These are phyloP conservation scores for Melinopterus prodromus DNA, from an alignment of 2,888 invertebrate species.

Conservation along the genomic window DNA sequence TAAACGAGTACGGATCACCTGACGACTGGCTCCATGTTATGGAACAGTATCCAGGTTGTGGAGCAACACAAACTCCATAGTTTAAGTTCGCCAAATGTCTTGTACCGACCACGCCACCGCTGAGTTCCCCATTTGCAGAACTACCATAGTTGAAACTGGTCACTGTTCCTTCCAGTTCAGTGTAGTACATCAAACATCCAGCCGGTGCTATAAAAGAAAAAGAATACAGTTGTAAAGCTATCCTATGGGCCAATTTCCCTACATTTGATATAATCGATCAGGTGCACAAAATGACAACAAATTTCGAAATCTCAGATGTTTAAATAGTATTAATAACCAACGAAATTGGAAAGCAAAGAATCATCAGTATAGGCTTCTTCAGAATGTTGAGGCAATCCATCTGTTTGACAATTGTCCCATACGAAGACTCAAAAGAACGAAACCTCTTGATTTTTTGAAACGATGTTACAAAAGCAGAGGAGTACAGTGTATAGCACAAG, in stretches of 20 bases:
- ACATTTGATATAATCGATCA: no score
- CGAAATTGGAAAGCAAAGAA: no score
- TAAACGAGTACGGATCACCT: slow-evolving; percentile 69
- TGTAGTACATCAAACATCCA: slow-evolving; percentile 81
- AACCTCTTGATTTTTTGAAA: no score
- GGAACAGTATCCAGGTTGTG: slow-evolving; percentile 76
- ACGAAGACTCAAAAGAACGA: no score
- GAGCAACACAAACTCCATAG: slow-evolving; percentile 81
- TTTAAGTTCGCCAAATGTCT: slow-evolving; percentile 75
- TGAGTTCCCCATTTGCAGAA: slow-evolving; percentile 52
- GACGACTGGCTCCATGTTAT: slow-evolving; percentile 70
- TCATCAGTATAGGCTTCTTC: no score
- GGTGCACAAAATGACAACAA: no score
- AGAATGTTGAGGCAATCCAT: no score
- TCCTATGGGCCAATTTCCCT: not conserved
- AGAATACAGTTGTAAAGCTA: not conserved
- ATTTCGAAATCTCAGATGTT: no score
- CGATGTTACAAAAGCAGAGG: no score
- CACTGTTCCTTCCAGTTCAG: slow-evolving; percentile 68
- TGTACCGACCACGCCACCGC: slow-evolving; percentile 63
- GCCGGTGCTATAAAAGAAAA: slow-evolving; percentile 68
- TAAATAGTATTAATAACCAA: no score
- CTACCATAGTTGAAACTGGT: slow-evolving; percentile 80
- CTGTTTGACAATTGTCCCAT: no score
- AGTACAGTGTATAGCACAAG: no score